These are phyloP conservation scores for Apodemia hepburni DNA, from an alignment of 2,888 invertebrate species.

Conservation along the genomic window DNA sequence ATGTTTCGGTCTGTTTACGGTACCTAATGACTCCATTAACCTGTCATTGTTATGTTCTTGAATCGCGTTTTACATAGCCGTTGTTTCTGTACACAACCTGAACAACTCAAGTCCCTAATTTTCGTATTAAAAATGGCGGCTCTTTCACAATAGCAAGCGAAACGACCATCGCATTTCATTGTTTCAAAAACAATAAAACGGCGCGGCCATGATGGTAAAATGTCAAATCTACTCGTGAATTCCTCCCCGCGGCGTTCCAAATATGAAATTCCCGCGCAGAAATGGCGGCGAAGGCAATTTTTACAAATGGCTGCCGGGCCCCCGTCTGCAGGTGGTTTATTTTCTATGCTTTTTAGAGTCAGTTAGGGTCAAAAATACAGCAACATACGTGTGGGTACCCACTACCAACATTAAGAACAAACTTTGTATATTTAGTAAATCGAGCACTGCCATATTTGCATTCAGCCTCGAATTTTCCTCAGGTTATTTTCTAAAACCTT, in stretches of 20 bases:
- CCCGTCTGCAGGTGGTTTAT: slow-evolving; percentile 57
- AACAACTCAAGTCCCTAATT: slow-evolving; percentile 53
- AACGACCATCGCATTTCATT: slow-evolving; percentile 64
- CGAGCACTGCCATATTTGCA: slow-evolving; percentile 50
- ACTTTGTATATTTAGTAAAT: slow-evolving; percentile 47
- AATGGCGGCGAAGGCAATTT: slow-evolving; percentile 77
- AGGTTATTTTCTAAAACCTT: slow-evolving; percentile 60
- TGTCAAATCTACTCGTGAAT: slow-evolving; percentile 63
- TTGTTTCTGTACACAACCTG: slow-evolving; percentile 24
- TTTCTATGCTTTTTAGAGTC: slow-evolving; percentile 39
- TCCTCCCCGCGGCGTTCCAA: slow-evolving; percentile 70
- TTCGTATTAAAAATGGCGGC: slow-evolving; percentile 68
- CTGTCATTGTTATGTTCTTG: slow-evolving; percentile 19
- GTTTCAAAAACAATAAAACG: slow-evolving; percentile 73
- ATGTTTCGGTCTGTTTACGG: slow-evolving; percentile 2
- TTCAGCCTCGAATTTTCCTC: slow-evolving; percentile 63
- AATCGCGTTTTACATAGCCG: slow-evolving; percentile 21
- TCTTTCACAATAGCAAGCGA: slow-evolving; percentile 58
- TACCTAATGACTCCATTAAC: slow-evolving; percentile 11
- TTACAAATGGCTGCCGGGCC: slow-evolving; percentile 76
- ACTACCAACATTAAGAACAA: background rate
- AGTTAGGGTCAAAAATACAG: slow-evolving; percentile 28
- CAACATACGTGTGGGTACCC: slow-evolving; percentile 26
- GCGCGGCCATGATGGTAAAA: slow-evolving; percentile 63
- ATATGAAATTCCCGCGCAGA: slow-evolving; percentile 76